Evolutionary conservation across 2,888 invertebrate species (phyloP).

Genomic region (Synanthedon tipuliformis): DNA sequence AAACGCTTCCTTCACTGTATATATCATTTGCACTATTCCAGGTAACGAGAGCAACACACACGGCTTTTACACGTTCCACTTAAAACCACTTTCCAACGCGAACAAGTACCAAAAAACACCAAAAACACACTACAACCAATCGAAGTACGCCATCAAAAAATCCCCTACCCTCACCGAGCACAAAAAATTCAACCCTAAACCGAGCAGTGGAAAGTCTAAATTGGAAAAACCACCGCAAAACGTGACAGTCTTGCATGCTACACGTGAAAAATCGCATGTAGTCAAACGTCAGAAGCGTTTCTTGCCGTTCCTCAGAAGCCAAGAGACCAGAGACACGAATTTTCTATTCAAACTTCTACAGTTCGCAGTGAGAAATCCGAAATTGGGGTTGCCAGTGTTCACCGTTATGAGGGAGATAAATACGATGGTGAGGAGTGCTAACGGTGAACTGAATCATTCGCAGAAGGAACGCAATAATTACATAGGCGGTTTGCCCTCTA

Average conservation of each 20-base stretch:
- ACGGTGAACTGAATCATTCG: slow-evolving; percentile 37
- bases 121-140: background rate
- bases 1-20: background rate
- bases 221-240: background rate
- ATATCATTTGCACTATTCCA: slow-evolving; percentile 17
- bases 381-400: slow-evolving; percentile 33
- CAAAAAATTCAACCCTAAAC: background rate
- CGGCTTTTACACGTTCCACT: slow-evolving; percentile 26
- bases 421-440: slow-evolving; percentile 38
- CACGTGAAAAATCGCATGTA: slow-evolving; percentile 3
- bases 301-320: slow-evolving; percentile 22
- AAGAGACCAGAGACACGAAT: slow-evolving; percentile 21
- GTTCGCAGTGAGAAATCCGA: slow-evolving; percentile 33
- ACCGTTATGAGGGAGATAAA: slow-evolving; percentile 45
- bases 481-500: slow-evolving; percentile 27
- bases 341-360: slow-evolving; percentile 33
- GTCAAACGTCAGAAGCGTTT: slow-evolving; percentile 34
- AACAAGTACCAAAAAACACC: background rate
- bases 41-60: slow-evolving; percentile 22
- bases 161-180: background rate
- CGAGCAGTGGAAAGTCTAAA: background rate
- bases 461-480: slow-evolving; percentile 40
- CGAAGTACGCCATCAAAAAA: background rate
- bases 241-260: background rate
- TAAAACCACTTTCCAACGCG: slow-evolving; percentile 9